These are phyloP conservation scores for Tapirus indicus DNA, from an alignment of 2,797 vertebrate genomes.

Conservation along the genomic window DNA sequence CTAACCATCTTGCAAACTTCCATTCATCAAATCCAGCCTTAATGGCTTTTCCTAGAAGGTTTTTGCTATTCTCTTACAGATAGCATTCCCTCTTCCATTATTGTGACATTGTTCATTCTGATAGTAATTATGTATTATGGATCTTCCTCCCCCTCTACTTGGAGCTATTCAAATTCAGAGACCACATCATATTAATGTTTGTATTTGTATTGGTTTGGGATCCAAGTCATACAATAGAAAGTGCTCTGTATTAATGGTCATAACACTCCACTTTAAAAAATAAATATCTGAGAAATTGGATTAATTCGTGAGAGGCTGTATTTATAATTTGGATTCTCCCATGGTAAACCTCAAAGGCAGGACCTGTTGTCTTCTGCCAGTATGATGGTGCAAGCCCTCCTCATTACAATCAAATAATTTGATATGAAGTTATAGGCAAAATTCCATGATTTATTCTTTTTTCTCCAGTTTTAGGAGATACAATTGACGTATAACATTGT, in stretches of 20 bases:
- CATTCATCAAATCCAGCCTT: background rate
- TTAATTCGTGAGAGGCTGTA: background rate
- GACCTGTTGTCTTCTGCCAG: background rate
- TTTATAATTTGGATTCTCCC: background rate
- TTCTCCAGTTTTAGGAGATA: background rate
- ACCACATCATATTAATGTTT: background rate
- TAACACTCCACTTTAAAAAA: background rate
- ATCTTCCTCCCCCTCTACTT: background rate
- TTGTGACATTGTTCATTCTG: background rate
- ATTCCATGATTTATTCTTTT: background rate
- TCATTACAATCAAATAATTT: background rate
- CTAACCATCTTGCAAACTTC: background rate
- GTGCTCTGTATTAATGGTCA: background rate
- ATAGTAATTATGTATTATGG: background rate
- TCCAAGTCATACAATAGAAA: background rate
- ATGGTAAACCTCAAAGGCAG: background rate
- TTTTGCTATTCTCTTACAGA: background rate
- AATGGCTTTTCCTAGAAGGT: background rate
- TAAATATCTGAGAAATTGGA: background rate
- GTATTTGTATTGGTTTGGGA: background rate
- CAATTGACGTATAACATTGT: background rate
- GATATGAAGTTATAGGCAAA: slow-evolving; percentile 2
- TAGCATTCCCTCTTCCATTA: background rate
- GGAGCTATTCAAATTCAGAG: background rate
- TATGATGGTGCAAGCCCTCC: background rate